Percentiles rank a stretch among this genome's conserved stretches.
Conservation (phyloP, 2,797 vertebrate genomes). For the Carapus acus region DNA sequence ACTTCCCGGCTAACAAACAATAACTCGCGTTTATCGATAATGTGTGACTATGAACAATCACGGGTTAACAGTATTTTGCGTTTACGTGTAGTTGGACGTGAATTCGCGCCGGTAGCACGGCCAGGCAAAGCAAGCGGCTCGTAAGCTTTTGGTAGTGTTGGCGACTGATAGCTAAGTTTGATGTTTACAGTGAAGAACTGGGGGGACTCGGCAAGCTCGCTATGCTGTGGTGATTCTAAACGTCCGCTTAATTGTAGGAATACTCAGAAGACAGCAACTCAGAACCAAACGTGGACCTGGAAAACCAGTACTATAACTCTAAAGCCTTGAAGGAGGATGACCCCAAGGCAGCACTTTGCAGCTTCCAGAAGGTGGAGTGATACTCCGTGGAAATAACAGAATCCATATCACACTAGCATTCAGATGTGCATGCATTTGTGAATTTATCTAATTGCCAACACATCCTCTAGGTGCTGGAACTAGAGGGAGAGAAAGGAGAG, state of each 20-base stretch:
- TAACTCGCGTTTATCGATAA: neutral
- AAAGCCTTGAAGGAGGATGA: constrained; percentile 94
- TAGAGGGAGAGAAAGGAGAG: constrained; percentile 99
- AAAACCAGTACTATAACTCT: constrained; percentile 95
- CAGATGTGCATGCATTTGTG: neutral
- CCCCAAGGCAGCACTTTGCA: constrained; percentile 86
- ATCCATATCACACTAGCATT: no score
- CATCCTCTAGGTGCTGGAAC: constrained; percentile 86
- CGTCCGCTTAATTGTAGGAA: constrained; percentile 66
- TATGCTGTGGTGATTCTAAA: no score
- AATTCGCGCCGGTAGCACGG: neutral
- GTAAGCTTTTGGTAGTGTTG: constrained; percentile 4
- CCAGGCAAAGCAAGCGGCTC: constrained; percentile 12
- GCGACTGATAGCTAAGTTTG: constrained; percentile 50
- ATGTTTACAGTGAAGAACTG: constrained; percentile 20
- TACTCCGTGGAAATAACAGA: no score
- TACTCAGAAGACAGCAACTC: constrained; percentile 93
- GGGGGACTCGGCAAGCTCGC: constrained; percentile 7
- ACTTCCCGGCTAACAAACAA: constrained; percentile 22
- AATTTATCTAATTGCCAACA: neutral
- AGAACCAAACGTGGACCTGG: constrained; percentile 89
- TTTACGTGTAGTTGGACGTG: neutral
- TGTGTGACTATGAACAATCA: neutral
- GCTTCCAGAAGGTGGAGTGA: constrained; percentile 84
- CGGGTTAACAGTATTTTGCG: neutral